Conservation (phyloP, 37 sponge, comb jelly and placozoan genomes). For the Axinella damicornis region DNA sequence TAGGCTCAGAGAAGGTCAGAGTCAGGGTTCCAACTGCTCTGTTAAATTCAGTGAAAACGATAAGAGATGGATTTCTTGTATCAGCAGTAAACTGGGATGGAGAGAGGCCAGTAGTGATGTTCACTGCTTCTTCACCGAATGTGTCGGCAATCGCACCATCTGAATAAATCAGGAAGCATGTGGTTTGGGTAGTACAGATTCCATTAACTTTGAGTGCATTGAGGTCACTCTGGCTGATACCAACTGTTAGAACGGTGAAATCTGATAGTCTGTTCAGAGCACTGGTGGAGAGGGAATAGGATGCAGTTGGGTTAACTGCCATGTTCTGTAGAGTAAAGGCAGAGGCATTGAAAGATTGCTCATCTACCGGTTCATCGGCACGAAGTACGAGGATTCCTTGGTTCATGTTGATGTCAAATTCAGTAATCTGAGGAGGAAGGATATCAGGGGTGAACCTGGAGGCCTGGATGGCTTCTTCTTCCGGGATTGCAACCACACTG, state of each 20-base stretch:
- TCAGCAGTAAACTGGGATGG: conserved; percentile 53
- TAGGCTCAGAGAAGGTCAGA: conserved; percentile 80
- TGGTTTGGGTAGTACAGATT: conserved; percentile 56
- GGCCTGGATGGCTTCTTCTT: conserved; percentile 65
- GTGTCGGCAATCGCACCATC: conserved; percentile 79
- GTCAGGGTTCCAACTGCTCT: conserved; percentile 54
- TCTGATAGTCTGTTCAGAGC: conserved; percentile 49
- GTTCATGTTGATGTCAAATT: conserved; percentile 78
- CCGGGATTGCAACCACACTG: conserved; percentile 50
- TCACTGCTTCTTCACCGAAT: conserved; percentile 61
- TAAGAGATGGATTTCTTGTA: conserved; percentile 52
- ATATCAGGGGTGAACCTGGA: conserved; percentile 74
- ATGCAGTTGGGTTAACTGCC: conserved; percentile 45
- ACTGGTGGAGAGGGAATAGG: conserved; percentile 56
- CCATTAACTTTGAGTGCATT: conserved; percentile 77
- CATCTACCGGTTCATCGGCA: conserved; percentile 79
- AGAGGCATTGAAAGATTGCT: conserved; percentile 21
- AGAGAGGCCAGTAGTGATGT: conserved; percentile 58
- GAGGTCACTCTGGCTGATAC: conserved; percentile 52
- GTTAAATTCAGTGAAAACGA: conserved; percentile 74
- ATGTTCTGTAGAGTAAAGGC: conserved; percentile 77
- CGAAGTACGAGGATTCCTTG: conserved; percentile 48
- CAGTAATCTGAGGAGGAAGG: conserved; percentile 61
- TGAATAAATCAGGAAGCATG: conserved; percentile 76
- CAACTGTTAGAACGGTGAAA: conserved; percentile 57